Conservation (phyloP, 1,140 invertebrate species). For the Zaprionus nigranus region DNA sequence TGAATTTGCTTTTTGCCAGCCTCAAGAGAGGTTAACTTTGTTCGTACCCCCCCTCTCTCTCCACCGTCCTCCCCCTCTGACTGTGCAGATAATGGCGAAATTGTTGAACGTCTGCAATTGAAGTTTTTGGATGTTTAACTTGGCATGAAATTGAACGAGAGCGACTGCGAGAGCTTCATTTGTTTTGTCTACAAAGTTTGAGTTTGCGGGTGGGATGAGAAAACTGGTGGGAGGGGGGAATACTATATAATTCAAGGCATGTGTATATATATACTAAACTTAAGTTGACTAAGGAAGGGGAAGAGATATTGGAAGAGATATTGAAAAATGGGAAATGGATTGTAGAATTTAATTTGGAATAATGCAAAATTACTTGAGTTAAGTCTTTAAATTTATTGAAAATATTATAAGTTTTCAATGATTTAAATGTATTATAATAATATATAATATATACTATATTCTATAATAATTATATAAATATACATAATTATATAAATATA, state of each 20-base stretch:
- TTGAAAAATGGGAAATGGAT: neutral
- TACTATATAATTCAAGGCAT: constrained; percentile 3
- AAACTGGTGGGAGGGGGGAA: neutral
- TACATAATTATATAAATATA: no score
- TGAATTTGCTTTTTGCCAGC: constrained; percentile 71
- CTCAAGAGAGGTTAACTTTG: constrained; percentile 4
- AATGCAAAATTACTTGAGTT: no score
- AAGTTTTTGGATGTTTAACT: constrained; percentile 71
- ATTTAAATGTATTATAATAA: neutral
- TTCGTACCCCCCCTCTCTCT: neutral
- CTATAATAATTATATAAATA: no score
- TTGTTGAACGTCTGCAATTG: constrained; percentile 69
- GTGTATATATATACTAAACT: neutral
- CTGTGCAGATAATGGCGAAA: constrained; percentile 51
- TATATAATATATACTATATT: neutral
- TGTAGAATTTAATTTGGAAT: neutral
- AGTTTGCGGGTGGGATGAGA: neutral
- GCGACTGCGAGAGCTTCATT: constrained; percentile 31
- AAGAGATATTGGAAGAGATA: neutral
- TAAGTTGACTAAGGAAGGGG: neutral
- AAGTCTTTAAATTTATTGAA: neutral
- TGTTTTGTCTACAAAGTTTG: constrained; percentile 60
- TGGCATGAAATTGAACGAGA: constrained; percentile 75
- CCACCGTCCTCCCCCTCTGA: neutral
- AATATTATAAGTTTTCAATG: neutral